Evolutionary conservation across 2,113 vertebrate genomes (phyloP).

Genomic region (Leucopternis melanops): DNA sequence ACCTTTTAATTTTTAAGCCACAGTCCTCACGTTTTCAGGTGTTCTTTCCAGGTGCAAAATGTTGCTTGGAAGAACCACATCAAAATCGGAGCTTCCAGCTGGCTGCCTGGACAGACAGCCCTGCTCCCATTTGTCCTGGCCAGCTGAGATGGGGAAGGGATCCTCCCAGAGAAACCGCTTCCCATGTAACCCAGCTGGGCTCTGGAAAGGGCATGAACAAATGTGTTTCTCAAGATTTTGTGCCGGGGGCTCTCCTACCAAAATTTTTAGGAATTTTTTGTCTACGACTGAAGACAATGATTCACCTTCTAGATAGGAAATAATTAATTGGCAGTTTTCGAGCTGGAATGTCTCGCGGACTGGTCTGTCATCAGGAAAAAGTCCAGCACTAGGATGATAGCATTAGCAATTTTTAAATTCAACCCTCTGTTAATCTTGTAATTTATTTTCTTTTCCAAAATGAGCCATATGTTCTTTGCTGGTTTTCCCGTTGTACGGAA

Average conservation of each 20-base stretch:
- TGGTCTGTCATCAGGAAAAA: not conserved
- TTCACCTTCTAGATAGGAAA: not conserved
- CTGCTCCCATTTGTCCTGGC: not conserved
- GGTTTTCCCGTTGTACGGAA: not conserved
- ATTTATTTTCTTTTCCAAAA: not conserved
- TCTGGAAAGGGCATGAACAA: not conserved
- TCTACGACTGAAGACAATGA: not conserved
- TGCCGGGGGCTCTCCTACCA: not conserved
- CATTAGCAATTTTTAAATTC: not conserved
- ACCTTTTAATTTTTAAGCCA: not conserved
- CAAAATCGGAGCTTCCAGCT: not conserved
- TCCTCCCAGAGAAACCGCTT: not conserved
- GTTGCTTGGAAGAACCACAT: not conserved
- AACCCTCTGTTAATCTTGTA: not conserved
- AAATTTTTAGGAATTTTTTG: not conserved
- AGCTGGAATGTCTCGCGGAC: not conserved
- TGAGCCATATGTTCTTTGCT: not conserved
- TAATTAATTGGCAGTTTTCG: not conserved
- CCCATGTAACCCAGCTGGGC: not conserved
- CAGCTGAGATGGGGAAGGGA: not conserved
- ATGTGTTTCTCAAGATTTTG: not conserved
- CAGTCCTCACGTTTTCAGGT: not conserved
- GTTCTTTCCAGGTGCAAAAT: not conserved
- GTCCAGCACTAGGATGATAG: not conserved
- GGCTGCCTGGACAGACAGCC: not conserved